Evolutionary conservation across 2,797 vertebrate species (phyloP).

Genomic region (Limosa lapponica): DNA sequence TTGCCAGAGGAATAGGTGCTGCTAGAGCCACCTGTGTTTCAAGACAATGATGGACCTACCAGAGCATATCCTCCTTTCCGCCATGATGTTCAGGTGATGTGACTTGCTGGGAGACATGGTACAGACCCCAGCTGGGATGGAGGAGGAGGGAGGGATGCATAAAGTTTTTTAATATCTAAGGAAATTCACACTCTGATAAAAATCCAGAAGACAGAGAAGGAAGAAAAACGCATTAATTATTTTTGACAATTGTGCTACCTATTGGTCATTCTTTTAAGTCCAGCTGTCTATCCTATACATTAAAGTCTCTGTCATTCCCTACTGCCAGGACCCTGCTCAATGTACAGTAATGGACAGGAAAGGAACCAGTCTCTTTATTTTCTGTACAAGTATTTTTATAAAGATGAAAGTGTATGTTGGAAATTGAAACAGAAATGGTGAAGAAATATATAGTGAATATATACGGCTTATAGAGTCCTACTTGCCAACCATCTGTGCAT

Average conservation of each 20-base stretch:
- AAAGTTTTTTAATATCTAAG: neutral
- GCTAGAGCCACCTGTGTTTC: neutral
- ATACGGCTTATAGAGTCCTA: neutral
- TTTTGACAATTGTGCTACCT: neutral
- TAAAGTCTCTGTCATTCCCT: neutral
- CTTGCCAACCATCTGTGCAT: neutral
- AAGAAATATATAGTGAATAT: neutral
- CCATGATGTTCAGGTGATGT: neutral
- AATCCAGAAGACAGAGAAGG: neutral
- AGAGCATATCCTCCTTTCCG: neutral
- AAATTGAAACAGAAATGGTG: neutral
- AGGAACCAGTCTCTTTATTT: neutral
- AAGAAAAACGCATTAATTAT: neutral
- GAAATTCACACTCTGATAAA: neutral
- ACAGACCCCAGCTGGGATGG: neutral
- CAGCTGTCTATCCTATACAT: neutral
- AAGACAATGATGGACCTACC: neutral
- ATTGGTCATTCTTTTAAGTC: neutral
- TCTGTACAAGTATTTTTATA: neutral
- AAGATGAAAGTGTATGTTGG: neutral
- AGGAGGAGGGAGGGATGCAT: neutral
- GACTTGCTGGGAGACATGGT: neutral
- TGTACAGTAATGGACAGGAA: neutral
- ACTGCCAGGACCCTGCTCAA: neutral
- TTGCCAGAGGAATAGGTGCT: neutral